phyloP scores from a whole-genome alignment of 1,140 invertebrate genomes.

The Epicauta chinensis region DNA sequence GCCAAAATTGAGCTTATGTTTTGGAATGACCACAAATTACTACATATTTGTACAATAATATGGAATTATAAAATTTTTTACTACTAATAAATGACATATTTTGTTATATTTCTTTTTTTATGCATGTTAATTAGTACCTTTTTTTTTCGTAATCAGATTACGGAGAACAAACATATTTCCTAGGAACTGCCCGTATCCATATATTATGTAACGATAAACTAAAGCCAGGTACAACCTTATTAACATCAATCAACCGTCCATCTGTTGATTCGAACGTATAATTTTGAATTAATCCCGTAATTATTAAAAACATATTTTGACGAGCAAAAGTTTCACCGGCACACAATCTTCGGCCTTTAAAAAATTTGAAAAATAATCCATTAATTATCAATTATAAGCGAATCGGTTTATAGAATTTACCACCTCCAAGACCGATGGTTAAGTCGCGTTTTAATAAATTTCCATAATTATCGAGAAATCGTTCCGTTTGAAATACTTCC shows the following conservation, averaged over 20 bases:
- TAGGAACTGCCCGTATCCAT: too few species aligned
- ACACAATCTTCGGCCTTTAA: conserved; percentile 64
- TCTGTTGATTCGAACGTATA: conserved; percentile 44
- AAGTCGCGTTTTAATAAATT: conserved; percentile 39
- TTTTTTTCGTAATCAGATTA: too few species aligned
- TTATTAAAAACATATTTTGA: conserved; percentile 59
- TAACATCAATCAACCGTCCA: neutral
- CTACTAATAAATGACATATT: too few species aligned
- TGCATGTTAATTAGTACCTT: too few species aligned
- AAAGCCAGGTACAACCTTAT: conserved; percentile 1
- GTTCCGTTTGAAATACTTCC: conserved; percentile 51
- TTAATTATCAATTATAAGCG: neutral
- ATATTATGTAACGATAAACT: neutral
- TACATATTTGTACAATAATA: too few species aligned
- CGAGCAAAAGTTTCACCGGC: conserved; percentile 66
- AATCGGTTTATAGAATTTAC: conserved; percentile 30
- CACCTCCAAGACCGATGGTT: conserved; percentile 45
- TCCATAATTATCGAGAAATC: conserved; percentile 50
- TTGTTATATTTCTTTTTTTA: too few species aligned
- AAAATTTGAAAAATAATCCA: too few species aligned
- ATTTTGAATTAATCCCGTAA: conserved; percentile 57
- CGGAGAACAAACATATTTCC: too few species aligned
- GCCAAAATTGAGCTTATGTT: too few species aligned
- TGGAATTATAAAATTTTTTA: too few species aligned
- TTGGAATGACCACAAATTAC: too few species aligned